Conservation (phyloP, 2,888 invertebrate genomes). For the Ophioninae sp. region DNA sequence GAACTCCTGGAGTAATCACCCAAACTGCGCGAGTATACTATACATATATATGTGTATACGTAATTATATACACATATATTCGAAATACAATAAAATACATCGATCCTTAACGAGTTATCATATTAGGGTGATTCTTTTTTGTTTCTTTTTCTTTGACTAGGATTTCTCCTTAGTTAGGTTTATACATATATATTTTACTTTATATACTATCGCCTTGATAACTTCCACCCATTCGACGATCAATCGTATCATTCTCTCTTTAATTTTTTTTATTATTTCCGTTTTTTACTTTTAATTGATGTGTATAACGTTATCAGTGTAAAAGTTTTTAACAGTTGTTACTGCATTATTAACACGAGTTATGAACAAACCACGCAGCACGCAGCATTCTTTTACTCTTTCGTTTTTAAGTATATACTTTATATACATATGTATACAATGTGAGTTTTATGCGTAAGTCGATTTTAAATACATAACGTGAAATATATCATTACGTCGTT, state of each 20-base stretch:
- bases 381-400: constrained; percentile 53
- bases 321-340: constrained; percentile 68
- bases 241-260: constrained; percentile 56
- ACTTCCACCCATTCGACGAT: constrained; percentile 58
- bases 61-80: constrained; percentile 48
- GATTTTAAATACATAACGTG: constrained; percentile 63
- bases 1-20: constrained; percentile 39
- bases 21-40: constrained; percentile 43
- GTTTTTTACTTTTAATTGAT: constrained; percentile 67
- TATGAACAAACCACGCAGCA: constrained; percentile 57
- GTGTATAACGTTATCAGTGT: constrained; percentile 67
- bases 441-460: constrained; percentile 54
- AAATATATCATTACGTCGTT: constrained; percentile 51
- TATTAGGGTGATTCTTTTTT: constrained; percentile 54
- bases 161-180: constrained; percentile 74
- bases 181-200: constrained; percentile 66
- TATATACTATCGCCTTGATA: constrained; percentile 66
- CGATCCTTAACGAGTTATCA: constrained; percentile 70
- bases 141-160: constrained; percentile 72
- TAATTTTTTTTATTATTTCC: constrained; percentile 53
- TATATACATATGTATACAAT: constrained; percentile 65
- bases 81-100: constrained; percentile 71
- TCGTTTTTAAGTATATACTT: constrained; percentile 51
- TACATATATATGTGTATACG: constrained; percentile 29
- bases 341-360: constrained; percentile 71